Evolutionary conservation across 30 jellyfish, hydroid and myxozoan genomes (phyloP), one percentile per base, ranked within the genome.

Genomic region (Mastigias papua): DNA sequence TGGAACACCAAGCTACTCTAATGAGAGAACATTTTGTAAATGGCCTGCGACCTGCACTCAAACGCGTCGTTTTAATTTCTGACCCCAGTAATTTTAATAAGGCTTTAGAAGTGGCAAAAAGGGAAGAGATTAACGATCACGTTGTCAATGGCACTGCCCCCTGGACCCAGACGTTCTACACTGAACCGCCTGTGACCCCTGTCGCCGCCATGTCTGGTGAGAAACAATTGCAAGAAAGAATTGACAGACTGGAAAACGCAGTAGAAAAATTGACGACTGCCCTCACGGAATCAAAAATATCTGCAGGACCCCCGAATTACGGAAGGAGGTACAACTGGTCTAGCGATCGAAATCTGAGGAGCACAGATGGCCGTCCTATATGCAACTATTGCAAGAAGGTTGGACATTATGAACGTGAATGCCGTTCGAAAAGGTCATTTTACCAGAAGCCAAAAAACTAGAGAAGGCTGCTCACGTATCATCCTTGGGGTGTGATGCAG

Each of bases 101-200:
- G 33, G 80, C 82, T 13, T 22, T 77, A 5, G 49, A 49, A 28
- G 10, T 23, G 26, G 88, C 88, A 27, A 49, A 4, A 34, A 27
- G 88, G 80, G 88, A 77, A 49, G 88, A 77, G 4, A 77, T 73
- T 27, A 34, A 73, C 78, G 86, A 73, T 6, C 86, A 73, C 17
- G 35, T 73, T 21, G 17, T 29, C 0, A 73, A 42, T 49, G 86
- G 86, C 26, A 5, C 86, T 35, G 86, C 28, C 8, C 86, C 82
- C 6, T 77, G 88, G 88, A 49, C 58, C 20, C n/a, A 33, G 2
- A 27, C 16, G n/a, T 9, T 20, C 54, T 11, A 28, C 28, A 68
- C 28, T 13, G 72, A 69, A 69, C 13, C 0, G 67, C 13, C 9
- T 7, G 21, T 21, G 33, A 35, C 34, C 0, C 64, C 80, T 9